Conservation (phyloP, 2,113 vertebrate genomes). For the Polypterus bichir region DNA sequence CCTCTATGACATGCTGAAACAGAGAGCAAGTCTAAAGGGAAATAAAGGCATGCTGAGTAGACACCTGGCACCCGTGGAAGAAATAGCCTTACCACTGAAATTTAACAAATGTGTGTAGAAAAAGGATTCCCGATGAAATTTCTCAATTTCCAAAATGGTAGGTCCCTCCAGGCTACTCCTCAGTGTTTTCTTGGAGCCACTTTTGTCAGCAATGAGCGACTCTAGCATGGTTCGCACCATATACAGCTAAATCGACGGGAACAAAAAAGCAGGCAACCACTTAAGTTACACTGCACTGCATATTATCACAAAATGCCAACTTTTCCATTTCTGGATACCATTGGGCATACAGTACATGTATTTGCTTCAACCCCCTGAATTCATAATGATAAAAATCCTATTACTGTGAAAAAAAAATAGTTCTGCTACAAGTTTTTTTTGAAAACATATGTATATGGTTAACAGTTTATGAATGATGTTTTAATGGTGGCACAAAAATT, state of each 20-base stretch:
- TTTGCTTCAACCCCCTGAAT: no score
- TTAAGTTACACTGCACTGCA: conserved; percentile 42
- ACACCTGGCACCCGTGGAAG: conserved; percentile 35
- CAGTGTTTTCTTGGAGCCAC: conserved; percentile 81
- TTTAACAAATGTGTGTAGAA: conserved; percentile 87
- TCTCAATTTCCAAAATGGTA: conserved; percentile 84
- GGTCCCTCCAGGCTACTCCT: conserved; percentile 83
- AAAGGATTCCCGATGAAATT: conserved; percentile 83
- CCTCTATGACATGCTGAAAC: no score
- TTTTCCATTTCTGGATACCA: conserved; percentile 25
- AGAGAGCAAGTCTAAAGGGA: conserved; percentile 28
- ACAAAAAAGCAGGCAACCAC: conserved; percentile 36
- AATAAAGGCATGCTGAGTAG: conserved; percentile 52
- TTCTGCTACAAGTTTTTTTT: no score
- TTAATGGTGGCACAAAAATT: no score
- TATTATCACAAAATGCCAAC: conserved; percentile 30
- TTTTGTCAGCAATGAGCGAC: conserved; percentile 85
- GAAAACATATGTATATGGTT: no score
- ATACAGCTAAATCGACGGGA: conserved; percentile 62
- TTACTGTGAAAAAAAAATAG: no score
- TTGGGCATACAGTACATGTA: no score
- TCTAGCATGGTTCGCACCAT: conserved; percentile 89
- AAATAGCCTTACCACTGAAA: conserved; percentile 70
- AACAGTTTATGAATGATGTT: no score
- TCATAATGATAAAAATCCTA: no score